A percentile compares a stretch with the other conserved stretches of the same genome.
phyloP scores from a whole-genome alignment of 1,140 invertebrate genomes.

The Bilobella aurantiaca region DNA sequence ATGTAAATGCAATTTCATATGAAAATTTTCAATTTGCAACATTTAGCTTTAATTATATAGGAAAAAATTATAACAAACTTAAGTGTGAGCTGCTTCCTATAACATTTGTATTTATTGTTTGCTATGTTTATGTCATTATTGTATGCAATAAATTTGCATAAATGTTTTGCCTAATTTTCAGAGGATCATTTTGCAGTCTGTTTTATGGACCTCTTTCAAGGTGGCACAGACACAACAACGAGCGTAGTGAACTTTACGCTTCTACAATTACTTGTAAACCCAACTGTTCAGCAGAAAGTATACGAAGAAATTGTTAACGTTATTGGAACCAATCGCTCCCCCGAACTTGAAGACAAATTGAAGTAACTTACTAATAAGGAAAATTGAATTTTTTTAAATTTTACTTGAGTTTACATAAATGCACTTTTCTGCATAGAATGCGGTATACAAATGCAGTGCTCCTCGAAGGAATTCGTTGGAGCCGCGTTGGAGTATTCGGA shows the following conservation, averaged over 20 bases:
- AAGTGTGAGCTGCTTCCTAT: too few relatives aligned
- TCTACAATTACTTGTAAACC: constrained; percentile 61
- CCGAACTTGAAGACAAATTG: constrained; percentile 13
- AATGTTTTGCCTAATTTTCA: too few relatives aligned
- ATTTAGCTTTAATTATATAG: too few relatives aligned
- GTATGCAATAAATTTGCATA: too few relatives aligned
- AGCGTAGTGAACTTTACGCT: constrained; percentile 67
- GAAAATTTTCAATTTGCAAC: background rate
- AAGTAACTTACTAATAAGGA: constrained; percentile 8
- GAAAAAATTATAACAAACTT: too few relatives aligned
- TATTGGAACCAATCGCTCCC: constrained; percentile 51
- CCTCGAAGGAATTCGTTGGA: constrained; percentile 48
- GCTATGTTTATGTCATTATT: too few relatives aligned
- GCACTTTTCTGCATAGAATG: constrained; percentile 46
- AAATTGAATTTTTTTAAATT: background rate
- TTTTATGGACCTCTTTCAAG: constrained; percentile 54
- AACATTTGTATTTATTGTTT: too few relatives aligned
- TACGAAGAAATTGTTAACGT: constrained; percentile 67
- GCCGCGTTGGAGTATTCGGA: background rate
- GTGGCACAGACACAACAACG: constrained; percentile 68
- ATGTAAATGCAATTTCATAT: background rate
- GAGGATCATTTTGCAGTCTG: constrained; percentile 15
- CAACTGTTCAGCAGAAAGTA: constrained; percentile 62
- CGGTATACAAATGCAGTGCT: constrained; percentile 65
- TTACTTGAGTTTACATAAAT: background rate